phyloP scores from a whole-genome alignment of 2,797 vertebrate species.

The Cynopterus sphinx region DNA sequence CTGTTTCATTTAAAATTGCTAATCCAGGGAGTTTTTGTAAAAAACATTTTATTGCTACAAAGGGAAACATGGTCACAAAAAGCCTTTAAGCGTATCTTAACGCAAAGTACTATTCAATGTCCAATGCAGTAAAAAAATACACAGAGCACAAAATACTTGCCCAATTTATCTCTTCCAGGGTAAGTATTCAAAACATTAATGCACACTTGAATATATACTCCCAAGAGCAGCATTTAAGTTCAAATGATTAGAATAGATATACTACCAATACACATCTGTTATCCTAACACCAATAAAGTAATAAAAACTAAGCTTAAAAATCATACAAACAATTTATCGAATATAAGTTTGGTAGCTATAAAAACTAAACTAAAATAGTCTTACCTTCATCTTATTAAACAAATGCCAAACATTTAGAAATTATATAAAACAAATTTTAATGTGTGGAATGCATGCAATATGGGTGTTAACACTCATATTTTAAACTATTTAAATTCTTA shows the following conservation, averaged over 20 bases:
- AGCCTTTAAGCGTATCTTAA: slow-evolving; percentile 82
- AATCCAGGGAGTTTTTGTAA: slow-evolving; percentile 66
- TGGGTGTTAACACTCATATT: slow-evolving; percentile 67
- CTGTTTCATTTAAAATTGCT: slow-evolving; percentile 67
- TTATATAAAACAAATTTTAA: slow-evolving; percentile 84
- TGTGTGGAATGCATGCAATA: slow-evolving; percentile 86
- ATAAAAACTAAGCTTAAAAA: slow-evolving; percentile 86
- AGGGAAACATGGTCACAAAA: slow-evolving; percentile 85
- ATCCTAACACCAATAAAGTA: slow-evolving; percentile 81
- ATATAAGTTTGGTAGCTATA: slow-evolving; percentile 85
- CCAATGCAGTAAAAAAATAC: slow-evolving; percentile 81
- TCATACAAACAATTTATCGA: slow-evolving; percentile 85
- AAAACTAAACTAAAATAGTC: slow-evolving; percentile 86
- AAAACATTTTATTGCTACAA: slow-evolving; percentile 87
- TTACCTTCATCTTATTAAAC: slow-evolving; percentile 83
- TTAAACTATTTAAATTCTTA: slow-evolving; percentile 81
- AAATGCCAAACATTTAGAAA: slow-evolving; percentile 84
- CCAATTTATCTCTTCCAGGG: slow-evolving; percentile 75
- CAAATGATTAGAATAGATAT: slow-evolving; percentile 81
- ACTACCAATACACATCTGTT: slow-evolving; percentile 77
- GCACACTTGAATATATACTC: slow-evolving; percentile 79
- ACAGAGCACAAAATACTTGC: slow-evolving; percentile 81
- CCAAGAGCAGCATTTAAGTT: slow-evolving; percentile 76
- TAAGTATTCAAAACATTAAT: slow-evolving; percentile 75
- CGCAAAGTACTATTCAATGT: slow-evolving; percentile 83